Evolutionary conservation across 2,888 invertebrate genomes (phyloP).

Genomic region (Phortica magna): DNA sequence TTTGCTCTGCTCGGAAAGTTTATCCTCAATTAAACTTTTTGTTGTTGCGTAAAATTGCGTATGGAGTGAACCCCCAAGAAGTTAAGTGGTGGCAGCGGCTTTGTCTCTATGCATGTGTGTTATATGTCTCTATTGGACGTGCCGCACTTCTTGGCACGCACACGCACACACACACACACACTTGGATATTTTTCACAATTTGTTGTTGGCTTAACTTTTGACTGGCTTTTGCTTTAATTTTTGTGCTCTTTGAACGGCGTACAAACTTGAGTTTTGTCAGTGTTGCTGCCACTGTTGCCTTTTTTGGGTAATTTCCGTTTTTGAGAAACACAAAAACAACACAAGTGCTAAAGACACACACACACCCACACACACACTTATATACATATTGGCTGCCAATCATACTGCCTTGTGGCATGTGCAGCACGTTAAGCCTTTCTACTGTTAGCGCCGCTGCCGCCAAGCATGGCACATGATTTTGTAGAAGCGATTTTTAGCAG

Average conservation of each 20-base stretch:
- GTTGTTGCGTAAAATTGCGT: constrained; percentile 67
- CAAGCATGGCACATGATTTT: too few species aligned
- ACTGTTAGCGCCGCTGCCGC: not conserved
- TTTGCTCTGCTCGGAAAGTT: constrained; percentile 52
- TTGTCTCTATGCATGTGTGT: constrained; percentile 21
- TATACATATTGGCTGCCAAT: not conserved
- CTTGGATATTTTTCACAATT: constrained; percentile 52
- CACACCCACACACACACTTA: not conserved
- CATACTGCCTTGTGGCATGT: not conserved
- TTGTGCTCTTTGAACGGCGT: constrained; percentile 3
- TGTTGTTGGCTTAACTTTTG: constrained; percentile 65
- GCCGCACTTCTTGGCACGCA: constrained; percentile 11
- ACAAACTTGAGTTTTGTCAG: not conserved
- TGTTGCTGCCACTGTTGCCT: not conserved
- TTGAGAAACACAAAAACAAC: constrained; percentile 35
- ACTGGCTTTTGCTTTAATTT: constrained; percentile 53
- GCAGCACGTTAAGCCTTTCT: constrained; percentile 11
- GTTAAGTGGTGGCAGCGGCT: constrained; percentile 3
- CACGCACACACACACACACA: not conserved
- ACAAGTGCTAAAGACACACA: not conserved
- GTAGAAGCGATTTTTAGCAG: too few species aligned
- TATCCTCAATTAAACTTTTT: constrained; percentile 69
- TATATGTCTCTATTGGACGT: constrained; percentile 34
- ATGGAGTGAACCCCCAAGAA: constrained; percentile 27
- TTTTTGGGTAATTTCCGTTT: constrained; percentile 28